phyloP scores from a whole-genome alignment of 2,113 vertebrate genomes.

The Ceyx margarethae region DNA sequence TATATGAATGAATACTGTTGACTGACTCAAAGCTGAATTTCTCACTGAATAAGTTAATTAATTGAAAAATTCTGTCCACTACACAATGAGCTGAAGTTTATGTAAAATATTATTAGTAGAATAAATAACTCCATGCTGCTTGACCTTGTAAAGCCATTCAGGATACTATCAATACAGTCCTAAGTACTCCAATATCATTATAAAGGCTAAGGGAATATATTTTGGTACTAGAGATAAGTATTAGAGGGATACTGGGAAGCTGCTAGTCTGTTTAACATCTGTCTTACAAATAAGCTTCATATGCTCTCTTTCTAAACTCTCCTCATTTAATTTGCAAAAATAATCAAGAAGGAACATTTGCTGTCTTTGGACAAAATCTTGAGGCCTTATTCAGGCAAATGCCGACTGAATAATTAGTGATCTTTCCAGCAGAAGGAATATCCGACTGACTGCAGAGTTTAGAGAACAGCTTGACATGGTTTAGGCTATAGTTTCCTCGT shows the following conservation, averaged over 20 bases:
- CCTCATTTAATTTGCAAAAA: constrained; percentile 58
- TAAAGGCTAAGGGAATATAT: constrained; percentile 51
- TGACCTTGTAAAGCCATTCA: neutral
- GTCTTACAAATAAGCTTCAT: constrained; percentile 71
- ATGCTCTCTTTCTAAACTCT: constrained; percentile 66
- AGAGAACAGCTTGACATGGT: constrained; percentile 16
- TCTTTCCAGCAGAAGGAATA: constrained; percentile 41
- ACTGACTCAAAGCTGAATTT: neutral
- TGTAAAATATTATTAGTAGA: constrained; percentile 3
- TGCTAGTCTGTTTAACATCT: constrained; percentile 68
- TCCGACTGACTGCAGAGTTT: neutral
- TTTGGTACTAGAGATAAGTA: constrained; percentile 63
- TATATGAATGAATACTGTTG: neutral
- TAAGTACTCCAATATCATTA: constrained; percentile 23
- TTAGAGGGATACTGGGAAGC: constrained; percentile 63
- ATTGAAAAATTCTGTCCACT: neutral
- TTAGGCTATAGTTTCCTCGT: neutral
- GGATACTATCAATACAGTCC: constrained; percentile 6
- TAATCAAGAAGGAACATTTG: constrained; percentile 60
- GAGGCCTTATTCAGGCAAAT: constrained; percentile 49
- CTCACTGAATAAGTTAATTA: neutral
- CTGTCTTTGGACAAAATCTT: constrained; percentile 53
- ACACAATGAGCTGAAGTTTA: neutral
- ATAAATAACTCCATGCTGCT: constrained; percentile 21
- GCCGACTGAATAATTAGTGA: constrained; percentile 13